Conservation (phyloP, 2,888 invertebrate species). For the Macrophya alboannulata region DNA sequence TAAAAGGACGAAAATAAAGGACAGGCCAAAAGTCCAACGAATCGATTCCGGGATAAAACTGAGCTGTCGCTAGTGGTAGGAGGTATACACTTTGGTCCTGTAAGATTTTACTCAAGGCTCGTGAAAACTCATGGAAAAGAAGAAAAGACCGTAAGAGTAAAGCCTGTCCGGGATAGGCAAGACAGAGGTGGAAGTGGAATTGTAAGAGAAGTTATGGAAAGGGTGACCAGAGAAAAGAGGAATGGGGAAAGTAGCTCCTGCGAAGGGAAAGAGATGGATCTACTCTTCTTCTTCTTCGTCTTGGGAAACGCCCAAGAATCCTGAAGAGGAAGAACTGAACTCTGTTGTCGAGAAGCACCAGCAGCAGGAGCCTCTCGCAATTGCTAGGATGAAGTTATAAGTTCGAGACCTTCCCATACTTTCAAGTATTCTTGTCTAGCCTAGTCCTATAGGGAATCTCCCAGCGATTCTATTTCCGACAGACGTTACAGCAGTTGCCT, state of each 20-base stretch:
- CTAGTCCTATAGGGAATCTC: background rate
- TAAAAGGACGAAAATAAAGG: background rate
- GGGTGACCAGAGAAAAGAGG: slow-evolving; percentile 42
- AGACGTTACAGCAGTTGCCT: background rate
- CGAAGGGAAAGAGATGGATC: slow-evolving; percentile 50
- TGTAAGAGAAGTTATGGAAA: background rate
- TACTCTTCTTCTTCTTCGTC: slow-evolving; percentile 50
- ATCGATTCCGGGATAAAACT: slow-evolving; percentile 33
- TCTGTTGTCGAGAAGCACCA: slow-evolving; percentile 1
- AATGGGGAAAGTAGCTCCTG: slow-evolving; percentile 57
- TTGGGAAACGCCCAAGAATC: slow-evolving; percentile 66
- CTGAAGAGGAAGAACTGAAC: slow-evolving; percentile 18
- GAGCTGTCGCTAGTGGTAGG: background rate
- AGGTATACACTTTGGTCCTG: background rate
- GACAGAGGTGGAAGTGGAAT: background rate
- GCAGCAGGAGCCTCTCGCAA: background rate
- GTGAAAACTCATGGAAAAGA: slow-evolving; percentile 17
- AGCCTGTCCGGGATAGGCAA: slow-evolving; percentile 4
- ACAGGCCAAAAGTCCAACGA: slow-evolving; percentile 7
- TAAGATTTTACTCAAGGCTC: background rate
- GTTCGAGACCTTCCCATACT: slow-evolving; percentile 10
- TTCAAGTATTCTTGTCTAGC: background rate
- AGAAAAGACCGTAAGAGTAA: background rate
- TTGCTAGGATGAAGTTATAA: slow-evolving; percentile 9
- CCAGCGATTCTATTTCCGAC: background rate